phyloP scores from a whole-genome alignment of 37 sponge, comb jelly and placozoan genomes.

The Sycon ciliatum region DNA sequence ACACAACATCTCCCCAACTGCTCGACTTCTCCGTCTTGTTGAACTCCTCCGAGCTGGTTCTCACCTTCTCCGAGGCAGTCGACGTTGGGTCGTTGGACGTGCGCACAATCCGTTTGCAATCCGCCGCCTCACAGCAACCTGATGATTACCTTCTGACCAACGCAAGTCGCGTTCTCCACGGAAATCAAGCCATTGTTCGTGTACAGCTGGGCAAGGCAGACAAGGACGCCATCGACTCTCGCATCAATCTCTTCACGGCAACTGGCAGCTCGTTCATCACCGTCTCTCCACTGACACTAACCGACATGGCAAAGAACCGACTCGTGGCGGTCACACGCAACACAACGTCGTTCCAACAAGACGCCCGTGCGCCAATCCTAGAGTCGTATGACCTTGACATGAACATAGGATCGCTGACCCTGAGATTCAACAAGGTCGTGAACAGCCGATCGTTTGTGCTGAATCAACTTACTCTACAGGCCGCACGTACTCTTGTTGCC shows the following conservation, averaged over 20 bases:
- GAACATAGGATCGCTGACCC: conserved; percentile 40
- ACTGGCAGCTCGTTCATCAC: conserved; percentile 42
- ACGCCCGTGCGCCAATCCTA: conserved; percentile 31
- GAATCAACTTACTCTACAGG: conserved; percentile 44
- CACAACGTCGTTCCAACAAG: background rate
- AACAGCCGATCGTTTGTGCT: conserved; percentile 33
- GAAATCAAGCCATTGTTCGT: conserved; percentile 22
- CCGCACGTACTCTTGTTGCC: background rate
- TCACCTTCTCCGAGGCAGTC: conserved; percentile 79
- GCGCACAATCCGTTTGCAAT: conserved; percentile 44
- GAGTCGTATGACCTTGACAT: conserved; percentile 50
- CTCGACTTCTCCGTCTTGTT: conserved; percentile 16
- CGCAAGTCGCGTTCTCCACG: conserved; percentile 15
- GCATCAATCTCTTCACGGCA: conserved; percentile 42
- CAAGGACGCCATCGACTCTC: conserved; percentile 40
- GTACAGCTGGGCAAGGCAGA: conserved; percentile 39
- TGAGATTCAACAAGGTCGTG: conserved; percentile 67
- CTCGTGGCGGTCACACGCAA: conserved; percentile 24
- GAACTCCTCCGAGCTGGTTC: conserved; percentile 53
- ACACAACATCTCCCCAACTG: conserved; percentile 47
- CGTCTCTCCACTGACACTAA: conserved; percentile 34
- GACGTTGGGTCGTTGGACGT: conserved; percentile 41
- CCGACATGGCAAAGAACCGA: conserved; percentile 45
- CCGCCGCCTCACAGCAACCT: conserved; percentile 6
- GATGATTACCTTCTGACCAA: conserved; percentile 37